These are phyloP conservation scores for Stigmatopora argus DNA, from an alignment of 2,113 vertebrate species.

Conservation along the genomic window DNA sequence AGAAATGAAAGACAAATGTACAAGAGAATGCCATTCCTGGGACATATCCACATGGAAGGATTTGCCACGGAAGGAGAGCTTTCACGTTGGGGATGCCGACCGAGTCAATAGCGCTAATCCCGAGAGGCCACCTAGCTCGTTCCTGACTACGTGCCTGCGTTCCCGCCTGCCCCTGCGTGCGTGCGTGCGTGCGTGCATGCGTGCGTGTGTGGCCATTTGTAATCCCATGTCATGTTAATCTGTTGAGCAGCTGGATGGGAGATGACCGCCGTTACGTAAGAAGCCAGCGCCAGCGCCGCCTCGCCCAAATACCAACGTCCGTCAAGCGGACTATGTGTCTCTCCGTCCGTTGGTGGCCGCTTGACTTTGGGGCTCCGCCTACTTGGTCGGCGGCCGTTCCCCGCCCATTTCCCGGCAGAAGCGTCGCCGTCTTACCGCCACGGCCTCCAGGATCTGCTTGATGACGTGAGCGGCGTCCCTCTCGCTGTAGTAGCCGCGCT, in stretches of 20 bases:
- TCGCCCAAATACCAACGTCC: too few species aligned
- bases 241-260: slow-evolving; percentile 55
- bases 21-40: too few species aligned
- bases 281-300: too few species aligned
- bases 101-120: slow-evolving; percentile 25
- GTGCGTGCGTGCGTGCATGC: neutral
- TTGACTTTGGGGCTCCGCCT: too few species aligned
- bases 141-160: too few species aligned
- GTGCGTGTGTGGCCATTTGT: slow-evolving; percentile 13
- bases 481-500: slow-evolving; percentile 86
- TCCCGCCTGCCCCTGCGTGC: neutral
- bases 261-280: slow-evolving; percentile 47
- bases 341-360: too few species aligned
- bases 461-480: slow-evolving; percentile 81
- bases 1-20: too few species aligned
- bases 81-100: neutral
- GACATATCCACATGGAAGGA: too few species aligned
- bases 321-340: too few species aligned
- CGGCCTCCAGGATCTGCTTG: slow-evolving; percentile 85
- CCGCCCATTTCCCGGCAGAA: neutral
- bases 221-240: slow-evolving; percentile 57
- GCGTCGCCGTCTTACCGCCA: slow-evolving; percentile 64
- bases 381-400: too few species aligned
- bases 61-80: too few species aligned
- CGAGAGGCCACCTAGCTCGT: neutral